Evolutionary conservation across 2,113 vertebrate genomes (phyloP), one percentile per base, ranked within the genome.

Genomic region (Boulengeromyrus knoepffleri): DNA sequence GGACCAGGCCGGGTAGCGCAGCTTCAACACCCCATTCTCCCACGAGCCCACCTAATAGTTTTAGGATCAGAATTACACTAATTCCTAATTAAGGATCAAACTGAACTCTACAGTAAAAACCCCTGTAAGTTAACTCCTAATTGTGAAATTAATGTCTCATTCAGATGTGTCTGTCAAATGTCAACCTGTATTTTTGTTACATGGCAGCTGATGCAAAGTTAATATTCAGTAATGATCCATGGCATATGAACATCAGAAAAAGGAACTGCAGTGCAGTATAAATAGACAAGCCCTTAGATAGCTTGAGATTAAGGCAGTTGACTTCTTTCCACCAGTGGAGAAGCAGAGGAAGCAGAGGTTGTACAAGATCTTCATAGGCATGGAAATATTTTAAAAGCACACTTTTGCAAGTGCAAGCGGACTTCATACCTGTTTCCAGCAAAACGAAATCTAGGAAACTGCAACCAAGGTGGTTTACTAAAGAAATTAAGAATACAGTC

Each of bases 1-100:
- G 0, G 98, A 98, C 97, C 97, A 97, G 13, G 97, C 94, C 0
- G 97, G 97, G 94, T 98, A 97, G 3, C 97, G 96, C 56, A 98
- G 96, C 2, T 96, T 94, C 49, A 99, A 95, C 24, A 97, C 94
- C 27, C 96, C 96, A 27, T 97, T 97, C 89, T 99, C 97, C 98
- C 98, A 99, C 93, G 96, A 97, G 91, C 98, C 98, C 90, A 99
- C 98, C 98, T 99, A 93, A 0, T 90, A 3, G 19, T 87, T 45
- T 85, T 47, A 85, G 83, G 83, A 85, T 47, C 45, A 85, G 45
- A 45, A 85, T 45, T 85, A 46, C 83, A 47, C 39, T 47, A 85
- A 46, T 85, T 46, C 83, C 45, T 47, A 85, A 85, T 42, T 52
- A 87, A n/a, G 49, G 83, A n/a, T 47, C 42, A 85, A 85, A 46